These are phyloP conservation scores for Mythimna impura DNA, from an alignment of 2,888 invertebrate species.

Conservation along the genomic window DNA sequence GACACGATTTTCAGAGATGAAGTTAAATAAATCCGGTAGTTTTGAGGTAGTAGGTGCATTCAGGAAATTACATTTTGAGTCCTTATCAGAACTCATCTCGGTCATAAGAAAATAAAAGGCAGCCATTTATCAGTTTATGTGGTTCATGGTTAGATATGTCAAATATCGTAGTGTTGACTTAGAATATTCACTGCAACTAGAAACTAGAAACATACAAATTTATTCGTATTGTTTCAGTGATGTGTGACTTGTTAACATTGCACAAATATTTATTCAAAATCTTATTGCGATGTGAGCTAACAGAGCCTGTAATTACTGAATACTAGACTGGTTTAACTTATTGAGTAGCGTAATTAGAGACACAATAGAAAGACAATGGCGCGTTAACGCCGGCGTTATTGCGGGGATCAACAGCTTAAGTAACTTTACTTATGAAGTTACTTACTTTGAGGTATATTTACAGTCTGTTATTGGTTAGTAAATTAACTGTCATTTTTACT, in stretches of 20 bases:
- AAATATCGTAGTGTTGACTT: neutral
- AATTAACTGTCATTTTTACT: no score
- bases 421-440: no score
- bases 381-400: no score
- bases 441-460: no score
- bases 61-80: neutral
- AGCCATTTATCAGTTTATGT: neutral
- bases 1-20: conserved; percentile 9
- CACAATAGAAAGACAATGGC: no score
- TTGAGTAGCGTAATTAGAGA: no score
- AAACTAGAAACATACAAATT: no score
- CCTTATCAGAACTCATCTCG: neutral
- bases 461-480: no score
- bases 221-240: no score
- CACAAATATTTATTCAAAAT: neutral
- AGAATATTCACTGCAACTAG: neutral
- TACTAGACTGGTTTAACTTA: no score
- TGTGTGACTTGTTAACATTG: no score
- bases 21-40: neutral
- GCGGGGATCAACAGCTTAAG: no score
- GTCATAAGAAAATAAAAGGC: neutral
- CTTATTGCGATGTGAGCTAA: conserved; percentile 6
- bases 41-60: neutral
- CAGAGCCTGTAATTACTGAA: neutral
- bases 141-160: neutral